Base-by-base conservation (phyloP, 1,140 invertebrate species). In the Aphelinus atriplicis region DNA sequence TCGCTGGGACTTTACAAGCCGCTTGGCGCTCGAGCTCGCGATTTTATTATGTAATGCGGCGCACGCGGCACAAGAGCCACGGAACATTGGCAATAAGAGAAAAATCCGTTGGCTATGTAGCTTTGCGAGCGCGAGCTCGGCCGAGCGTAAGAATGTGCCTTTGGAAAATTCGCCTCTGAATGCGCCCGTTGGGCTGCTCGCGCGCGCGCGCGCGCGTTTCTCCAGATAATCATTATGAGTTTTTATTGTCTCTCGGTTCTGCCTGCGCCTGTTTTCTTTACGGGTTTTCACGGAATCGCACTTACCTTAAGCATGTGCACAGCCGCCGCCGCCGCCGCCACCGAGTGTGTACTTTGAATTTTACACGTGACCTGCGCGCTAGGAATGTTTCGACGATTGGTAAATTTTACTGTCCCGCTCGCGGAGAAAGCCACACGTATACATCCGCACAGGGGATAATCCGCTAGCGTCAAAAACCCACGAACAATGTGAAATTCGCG, bases 211-310 rank as follows among this genome's bases (percentile, higher is more conserved):
- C 26, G 47, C 47, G 61, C 63, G 64, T 65, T 66, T 67, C 56
- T 51, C 63, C 42, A 63, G 61, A 60, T 61, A 7, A 73, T 67
- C 10, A 67, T 73, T 73, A 61, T 7, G 57, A 43, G 45, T 70
- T 70, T 74, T 75, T 75, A 71, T 75, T 66, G 50, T 75, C 73
- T 64, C 56, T 64, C 66, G 53, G 7, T 57, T 42, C n/a, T 62
- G 47, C 42, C 58, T 42, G 45, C 66, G 9, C 56, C 60, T 75
- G 68, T 75, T 75, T 66, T 58, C 68, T 75, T 75, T 66, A 75
- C 74, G 74, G 71, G 70, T 71, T 75, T 75, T 75, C 74, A 57
- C 60, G 47, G 74, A 75, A 75, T 66, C 63, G 74, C 55, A 57
- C 26, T 71, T 68, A 55, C 46, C 47, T 3, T 10, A 2, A 4